Conservation (phyloP, 2,797 vertebrate species). For the Chiloscyllium punctatum region DNA sequence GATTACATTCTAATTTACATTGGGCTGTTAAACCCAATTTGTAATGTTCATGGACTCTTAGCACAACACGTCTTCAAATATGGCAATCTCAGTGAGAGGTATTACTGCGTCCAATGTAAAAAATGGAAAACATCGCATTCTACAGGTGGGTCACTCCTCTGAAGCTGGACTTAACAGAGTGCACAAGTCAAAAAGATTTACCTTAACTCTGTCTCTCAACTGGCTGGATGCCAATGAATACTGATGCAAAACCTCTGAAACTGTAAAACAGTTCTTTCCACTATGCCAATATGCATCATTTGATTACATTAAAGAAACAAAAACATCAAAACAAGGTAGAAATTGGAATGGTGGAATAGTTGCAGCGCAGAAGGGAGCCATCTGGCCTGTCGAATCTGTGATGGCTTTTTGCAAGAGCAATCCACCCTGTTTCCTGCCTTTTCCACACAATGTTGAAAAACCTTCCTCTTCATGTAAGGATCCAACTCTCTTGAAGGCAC, state of each 20-base stretch:
- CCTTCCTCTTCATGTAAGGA: too few species aligned
- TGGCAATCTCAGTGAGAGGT: not conserved
- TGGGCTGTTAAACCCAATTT: not conserved
- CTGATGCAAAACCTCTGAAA: not conserved
- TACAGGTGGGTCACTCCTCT: not conserved
- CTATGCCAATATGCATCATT: not conserved
- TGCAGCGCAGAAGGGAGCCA: too few species aligned
- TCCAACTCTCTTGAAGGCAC: too few species aligned
- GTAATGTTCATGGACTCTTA: not conserved
- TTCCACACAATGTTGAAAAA: too few species aligned
- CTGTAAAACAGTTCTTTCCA: not conserved
- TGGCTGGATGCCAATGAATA: not conserved
- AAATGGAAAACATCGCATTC: not conserved
- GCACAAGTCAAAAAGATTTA: not conserved
- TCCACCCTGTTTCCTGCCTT: too few species aligned
- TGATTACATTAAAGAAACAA: not conserved
- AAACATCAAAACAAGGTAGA: not conserved
- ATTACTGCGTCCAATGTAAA: too few species aligned
- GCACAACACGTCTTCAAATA: not conserved
- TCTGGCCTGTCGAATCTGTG: too few species aligned
- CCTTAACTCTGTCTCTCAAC: not conserved
- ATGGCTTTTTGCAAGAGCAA: too few species aligned
- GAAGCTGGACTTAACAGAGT: not conserved
- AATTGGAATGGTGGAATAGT: too few species aligned
- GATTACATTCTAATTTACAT: not conserved